Conservation (phyloP, 2,888 invertebrate genomes). For the Patella caerulea region DNA sequence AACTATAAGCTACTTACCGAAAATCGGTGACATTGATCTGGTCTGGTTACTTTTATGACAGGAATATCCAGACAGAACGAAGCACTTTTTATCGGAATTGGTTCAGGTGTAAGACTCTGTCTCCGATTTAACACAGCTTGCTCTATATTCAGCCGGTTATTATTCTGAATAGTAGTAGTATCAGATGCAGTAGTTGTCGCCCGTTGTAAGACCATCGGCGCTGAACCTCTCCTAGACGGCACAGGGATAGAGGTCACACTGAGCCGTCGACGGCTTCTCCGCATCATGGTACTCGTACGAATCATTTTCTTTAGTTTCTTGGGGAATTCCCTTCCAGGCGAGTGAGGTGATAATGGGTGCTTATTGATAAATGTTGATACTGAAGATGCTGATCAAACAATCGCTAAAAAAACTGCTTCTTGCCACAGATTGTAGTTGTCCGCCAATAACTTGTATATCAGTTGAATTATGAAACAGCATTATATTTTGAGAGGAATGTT, state of each 20-base stretch:
- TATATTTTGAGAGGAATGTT: too few species aligned
- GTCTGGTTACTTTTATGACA: not conserved
- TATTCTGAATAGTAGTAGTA: not conserved
- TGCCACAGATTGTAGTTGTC: too few species aligned
- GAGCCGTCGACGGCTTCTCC: not conserved
- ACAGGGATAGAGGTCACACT: slow-evolving; percentile 11
- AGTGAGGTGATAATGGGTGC: too few species aligned
- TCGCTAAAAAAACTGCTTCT: too few species aligned
- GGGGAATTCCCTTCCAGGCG: too few species aligned
- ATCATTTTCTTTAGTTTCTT: not conserved
- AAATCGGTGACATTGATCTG: not conserved
- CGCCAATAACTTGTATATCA: too few species aligned
- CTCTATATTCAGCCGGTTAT: not conserved
- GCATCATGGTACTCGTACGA: not conserved
- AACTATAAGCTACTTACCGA: too few species aligned
- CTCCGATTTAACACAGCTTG: too few species aligned
- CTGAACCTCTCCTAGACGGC: slow-evolving; percentile 19
- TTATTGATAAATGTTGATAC: too few species aligned
- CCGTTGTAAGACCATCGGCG: slow-evolving; percentile 20
- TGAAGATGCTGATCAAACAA: too few species aligned
- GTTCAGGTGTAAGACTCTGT: not conserved
- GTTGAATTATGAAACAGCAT: too few species aligned
- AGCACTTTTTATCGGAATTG: not conserved
- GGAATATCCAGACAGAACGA: slow-evolving; percentile 6
- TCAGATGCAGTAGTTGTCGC: not conserved